phyloP scores from a whole-genome alignment of 2,888 invertebrate genomes.

The Acanthosoma haemorrhoidale region DNA sequence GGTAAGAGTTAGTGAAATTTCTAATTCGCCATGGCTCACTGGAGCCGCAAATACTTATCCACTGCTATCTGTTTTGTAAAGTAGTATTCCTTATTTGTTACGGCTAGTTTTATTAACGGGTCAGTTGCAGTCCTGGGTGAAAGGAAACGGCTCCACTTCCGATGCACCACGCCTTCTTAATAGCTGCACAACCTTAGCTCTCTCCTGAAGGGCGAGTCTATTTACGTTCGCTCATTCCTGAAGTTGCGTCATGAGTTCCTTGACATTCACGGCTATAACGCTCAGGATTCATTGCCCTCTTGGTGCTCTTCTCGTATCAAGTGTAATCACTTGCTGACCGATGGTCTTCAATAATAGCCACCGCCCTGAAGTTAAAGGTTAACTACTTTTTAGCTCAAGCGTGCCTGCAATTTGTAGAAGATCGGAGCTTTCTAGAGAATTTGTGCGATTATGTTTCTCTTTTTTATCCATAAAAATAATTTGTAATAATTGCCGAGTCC shows the following conservation, averaged over 20 bases:
- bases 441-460: too few relatives aligned
- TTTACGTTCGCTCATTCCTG: not conserved
- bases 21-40: too few relatives aligned
- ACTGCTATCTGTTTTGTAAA: not conserved
- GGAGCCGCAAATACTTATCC: too few relatives aligned
- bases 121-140: too few relatives aligned
- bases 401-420: too few relatives aligned
- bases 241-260: not conserved
- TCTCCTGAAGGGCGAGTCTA: not conserved
- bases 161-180: conserved; percentile 5
- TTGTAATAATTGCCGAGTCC: too few relatives aligned
- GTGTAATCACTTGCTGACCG: not conserved
- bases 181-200: not conserved
- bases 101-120: not conserved
- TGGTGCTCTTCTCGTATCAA: not conserved
- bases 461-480: too few relatives aligned
- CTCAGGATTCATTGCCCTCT: not conserved
- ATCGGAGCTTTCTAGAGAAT: too few relatives aligned
- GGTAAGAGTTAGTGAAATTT: too few relatives aligned
- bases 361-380: not conserved
- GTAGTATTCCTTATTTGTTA: not conserved
- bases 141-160: conserved; percentile 1
- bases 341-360: not conserved
- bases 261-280: too few relatives aligned
- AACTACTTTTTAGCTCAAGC: not conserved